Percentiles rank a stretch among this genome's conserved stretches.
Evolutionary conservation across 2,113 vertebrate species (phyloP).

Genomic region (Xiphias gladius): DNA sequence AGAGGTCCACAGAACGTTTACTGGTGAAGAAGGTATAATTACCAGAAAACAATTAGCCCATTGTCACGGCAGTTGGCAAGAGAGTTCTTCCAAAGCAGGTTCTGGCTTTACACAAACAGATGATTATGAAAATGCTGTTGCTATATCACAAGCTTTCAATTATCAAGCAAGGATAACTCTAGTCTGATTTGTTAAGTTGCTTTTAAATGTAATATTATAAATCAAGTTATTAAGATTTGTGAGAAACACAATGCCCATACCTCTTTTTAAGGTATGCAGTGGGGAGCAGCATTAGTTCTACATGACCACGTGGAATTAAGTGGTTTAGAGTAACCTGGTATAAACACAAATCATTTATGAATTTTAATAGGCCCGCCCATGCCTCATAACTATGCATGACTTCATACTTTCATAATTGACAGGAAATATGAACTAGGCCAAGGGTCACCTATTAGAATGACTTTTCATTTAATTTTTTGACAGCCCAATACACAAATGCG

Average conservation of each 20-base stretch:
- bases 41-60: slow-evolving; percentile 85
- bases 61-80: slow-evolving; percentile 63
- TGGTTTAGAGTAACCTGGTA: slow-evolving; percentile 78
- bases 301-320: slow-evolving; percentile 83
- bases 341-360: slow-evolving; percentile 98
- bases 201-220: slow-evolving; percentile 1
- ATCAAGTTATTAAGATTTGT: slow-evolving; percentile 29
- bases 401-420: slow-evolving; percentile 99
- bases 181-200: slow-evolving; percentile 9
- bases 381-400: slow-evolving; percentile 99
- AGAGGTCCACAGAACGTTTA: slow-evolving; percentile 83
- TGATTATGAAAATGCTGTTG: slow-evolving; percentile 41
- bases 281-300: slow-evolving; percentile 77
- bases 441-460: slow-evolving; percentile 99
- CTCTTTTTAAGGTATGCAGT: slow-evolving; percentile 68
- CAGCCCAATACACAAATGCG: slow-evolving; percentile 92
- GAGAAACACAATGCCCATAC: slow-evolving; percentile 45
- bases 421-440: slow-evolving; percentile 99
- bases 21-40: slow-evolving; percentile 85
- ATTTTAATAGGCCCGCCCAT: slow-evolving; percentile 94
- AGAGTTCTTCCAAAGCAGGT: slow-evolving; percentile 59
- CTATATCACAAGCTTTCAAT: slow-evolving; percentile 31
- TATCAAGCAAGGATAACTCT: slow-evolving; percentile 22
- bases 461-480: slow-evolving; percentile 99
- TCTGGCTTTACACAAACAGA: slow-evolving; percentile 72